Conservation (phyloP, 2,113 vertebrate genomes). For the Campylorhamphus procurvoides region DNA sequence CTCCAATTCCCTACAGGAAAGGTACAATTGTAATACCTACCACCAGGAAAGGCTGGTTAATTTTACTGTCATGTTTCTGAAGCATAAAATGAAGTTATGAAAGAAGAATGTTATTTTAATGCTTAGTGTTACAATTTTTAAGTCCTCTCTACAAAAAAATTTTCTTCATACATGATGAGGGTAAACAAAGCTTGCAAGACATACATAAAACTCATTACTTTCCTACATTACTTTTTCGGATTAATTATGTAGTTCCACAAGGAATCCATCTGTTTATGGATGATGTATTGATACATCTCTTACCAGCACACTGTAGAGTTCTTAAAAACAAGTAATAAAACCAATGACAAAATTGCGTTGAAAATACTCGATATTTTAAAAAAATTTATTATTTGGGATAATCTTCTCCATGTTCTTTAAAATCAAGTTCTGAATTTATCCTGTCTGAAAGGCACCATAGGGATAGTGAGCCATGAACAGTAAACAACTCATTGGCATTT, state of each 20-base stretch:
- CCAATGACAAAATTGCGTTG: not conserved
- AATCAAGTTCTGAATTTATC: not conserved
- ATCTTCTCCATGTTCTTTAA: constrained; percentile 3
- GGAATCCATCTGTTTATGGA: not conserved
- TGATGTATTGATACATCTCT: not conserved
- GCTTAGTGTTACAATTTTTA: not conserved
- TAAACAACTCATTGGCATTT: not conserved
- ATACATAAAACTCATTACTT: not conserved
- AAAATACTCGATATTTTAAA: not conserved
- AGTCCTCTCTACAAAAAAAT: not conserved
- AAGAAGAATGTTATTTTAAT: not conserved
- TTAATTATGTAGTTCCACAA: not conserved
- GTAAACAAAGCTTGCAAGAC: not conserved
- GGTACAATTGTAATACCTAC: not conserved
- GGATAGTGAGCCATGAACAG: not conserved
- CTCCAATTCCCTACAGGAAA: not conserved
- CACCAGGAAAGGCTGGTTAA: not conserved
- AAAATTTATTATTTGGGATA: constrained; percentile 3
- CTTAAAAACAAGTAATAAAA: not conserved
- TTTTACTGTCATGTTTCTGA: not conserved
- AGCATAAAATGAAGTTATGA: not conserved
- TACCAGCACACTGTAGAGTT: not conserved
- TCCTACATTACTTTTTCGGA: not conserved
- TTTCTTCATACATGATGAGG: not conserved
- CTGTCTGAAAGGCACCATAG: constrained; percentile 40